Evolutionary conservation across 1,140 invertebrate species (phyloP).

Genomic region (Pomacea maculata): DNA sequence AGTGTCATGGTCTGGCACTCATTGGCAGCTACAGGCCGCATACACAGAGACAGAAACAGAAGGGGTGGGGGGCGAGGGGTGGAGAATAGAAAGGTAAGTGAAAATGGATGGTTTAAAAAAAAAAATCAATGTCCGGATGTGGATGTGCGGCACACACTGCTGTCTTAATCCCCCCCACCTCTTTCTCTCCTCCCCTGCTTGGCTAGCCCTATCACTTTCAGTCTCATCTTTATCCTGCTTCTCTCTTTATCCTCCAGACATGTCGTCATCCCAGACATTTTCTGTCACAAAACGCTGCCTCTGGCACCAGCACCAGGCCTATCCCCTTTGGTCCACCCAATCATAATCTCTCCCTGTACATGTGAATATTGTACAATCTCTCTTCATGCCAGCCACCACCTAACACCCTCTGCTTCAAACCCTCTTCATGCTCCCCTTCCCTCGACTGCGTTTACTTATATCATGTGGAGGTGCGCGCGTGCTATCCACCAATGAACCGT

Average conservation of each 20-base stretch:
- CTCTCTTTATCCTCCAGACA: background rate
- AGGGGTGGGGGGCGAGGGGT: background rate
- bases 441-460: background rate
- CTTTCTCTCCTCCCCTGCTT: background rate
- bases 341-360: too few relatives aligned
- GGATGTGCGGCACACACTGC: background rate
- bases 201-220: background rate
- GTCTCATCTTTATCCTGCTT: background rate
- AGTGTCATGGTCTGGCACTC: too few relatives aligned
- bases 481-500: too few relatives aligned
- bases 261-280: constrained; percentile 4
- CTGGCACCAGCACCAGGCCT: too few relatives aligned
- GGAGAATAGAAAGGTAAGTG: background rate
- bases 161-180: background rate
- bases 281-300: background rate
- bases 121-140: background rate
- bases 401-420: too few relatives aligned
- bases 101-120: background rate
- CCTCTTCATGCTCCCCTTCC: too few relatives aligned
- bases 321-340: too few relatives aligned
- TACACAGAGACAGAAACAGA: background rate
- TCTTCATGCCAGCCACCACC: too few relatives aligned
- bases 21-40: background rate
- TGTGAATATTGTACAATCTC: too few relatives aligned
- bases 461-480: too few relatives aligned